Conservation (phyloP, 30 jellyfish, hydroid and myxozoan genomes). For the Pelagia noctiluca region DNA sequence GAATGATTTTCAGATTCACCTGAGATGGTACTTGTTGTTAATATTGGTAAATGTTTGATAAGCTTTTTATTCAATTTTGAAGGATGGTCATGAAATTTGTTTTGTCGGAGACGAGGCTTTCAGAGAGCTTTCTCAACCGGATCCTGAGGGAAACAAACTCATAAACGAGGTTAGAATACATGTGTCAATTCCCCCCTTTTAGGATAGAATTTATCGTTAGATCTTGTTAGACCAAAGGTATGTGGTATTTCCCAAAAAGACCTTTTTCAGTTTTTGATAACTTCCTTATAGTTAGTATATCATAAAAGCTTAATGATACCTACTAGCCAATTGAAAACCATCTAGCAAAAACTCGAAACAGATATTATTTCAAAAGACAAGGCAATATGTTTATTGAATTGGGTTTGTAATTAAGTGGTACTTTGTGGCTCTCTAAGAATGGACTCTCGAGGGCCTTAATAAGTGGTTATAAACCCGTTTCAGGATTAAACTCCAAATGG, state of each 20-base stretch:
- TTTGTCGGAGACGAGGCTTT: conserved; percentile 99
- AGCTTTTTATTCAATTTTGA: neutral
- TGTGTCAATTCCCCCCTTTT: neutral
- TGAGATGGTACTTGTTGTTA: neutral
- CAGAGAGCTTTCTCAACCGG: conserved; percentile 88
- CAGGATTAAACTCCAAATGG: no score
- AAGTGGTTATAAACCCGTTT: no score
- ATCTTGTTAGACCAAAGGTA: no score
- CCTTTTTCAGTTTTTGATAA: neutral
- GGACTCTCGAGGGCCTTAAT: no score
- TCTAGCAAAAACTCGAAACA: no score
- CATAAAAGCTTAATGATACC: neutral
- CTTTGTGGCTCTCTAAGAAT: no score
- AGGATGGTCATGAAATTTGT: conserved; percentile 99
- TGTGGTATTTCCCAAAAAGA: neutral
- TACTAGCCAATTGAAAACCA: neutral
- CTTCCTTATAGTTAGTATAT: neutral
- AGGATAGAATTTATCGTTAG: neutral
- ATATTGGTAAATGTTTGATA: neutral
- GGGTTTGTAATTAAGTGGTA: no score
- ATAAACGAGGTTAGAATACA: conserved; percentile 69
- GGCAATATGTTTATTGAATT: no score
- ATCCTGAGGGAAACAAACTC: conserved; percentile 78
- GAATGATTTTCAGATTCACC: neutral
- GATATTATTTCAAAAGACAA: no score